Base-by-base conservation (phyloP, 2,113 vertebrate genomes). In the Cyprinodon tularosa region DNA sequence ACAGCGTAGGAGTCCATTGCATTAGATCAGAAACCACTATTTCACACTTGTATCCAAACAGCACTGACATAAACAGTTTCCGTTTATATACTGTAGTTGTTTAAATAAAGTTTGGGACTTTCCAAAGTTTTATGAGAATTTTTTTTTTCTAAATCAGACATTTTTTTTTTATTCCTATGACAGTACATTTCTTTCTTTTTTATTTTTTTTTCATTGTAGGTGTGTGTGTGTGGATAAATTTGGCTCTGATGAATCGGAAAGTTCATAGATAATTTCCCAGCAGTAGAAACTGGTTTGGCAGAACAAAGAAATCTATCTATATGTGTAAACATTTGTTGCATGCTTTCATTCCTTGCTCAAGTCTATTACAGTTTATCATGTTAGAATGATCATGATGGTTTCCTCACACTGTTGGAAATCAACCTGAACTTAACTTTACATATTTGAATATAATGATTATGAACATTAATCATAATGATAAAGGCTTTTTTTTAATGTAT, bases 11-110 rank as follows among this genome's bases (percentile, higher is more conserved):
- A 48, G 69, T 68, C 29, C 42, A n/a, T 6, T n/a, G 37, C 62
- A 71, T 68, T 44, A 67, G 64, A 77, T 78, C 77, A 68, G 77
- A 88, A 87, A 77, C 4, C 40, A 60, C 72, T 61, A 37, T 13
- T 4, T 7, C 1, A 14, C 4, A 14, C 17, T 7, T 1, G 44
- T 11, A 38, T 4, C 15, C 13, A 47, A 40, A 70, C 71, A 73
- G 40, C 38, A 59, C 80, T 84, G 37, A 69, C 53, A n/a, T n/a
- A 39, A 12, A 57, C 60, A 44, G 65, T 82, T 88, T 87, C 71
- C 69, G 68, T 57, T 57, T 4, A 4, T 29, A 45, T 57, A 67
- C 29, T 29, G 29, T 29, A 29, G 13, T 57, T 12, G 17, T 74
- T 13, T 44, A 9, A 44, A 20, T 64, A 10, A 11, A 20, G 0